Percentiles rank a stretch among this genome's conserved stretches.
Evolutionary conservation across 2,797 vertebrate species (phyloP).

Genomic region (Cossypha polioptera): DNA sequence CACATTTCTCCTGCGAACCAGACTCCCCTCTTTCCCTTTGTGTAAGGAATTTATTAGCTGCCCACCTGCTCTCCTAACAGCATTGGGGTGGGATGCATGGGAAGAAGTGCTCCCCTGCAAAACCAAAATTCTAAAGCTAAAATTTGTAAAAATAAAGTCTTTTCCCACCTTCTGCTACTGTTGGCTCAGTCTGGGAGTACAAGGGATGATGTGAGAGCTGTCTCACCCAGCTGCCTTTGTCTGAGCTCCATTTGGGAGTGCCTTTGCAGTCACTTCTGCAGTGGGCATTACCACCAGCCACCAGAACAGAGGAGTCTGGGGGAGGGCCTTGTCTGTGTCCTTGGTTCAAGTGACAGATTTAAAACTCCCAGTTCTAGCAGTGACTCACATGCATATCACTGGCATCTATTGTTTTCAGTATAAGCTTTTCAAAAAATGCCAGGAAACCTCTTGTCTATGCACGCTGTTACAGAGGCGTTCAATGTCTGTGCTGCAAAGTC

Average conservation of each 20-base stretch:
- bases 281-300: neutral
- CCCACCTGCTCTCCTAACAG: neutral
- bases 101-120: neutral
- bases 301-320: neutral
- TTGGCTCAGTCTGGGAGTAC: neutral
- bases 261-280: neutral
- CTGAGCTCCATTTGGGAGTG: neutral
- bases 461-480: rapidly evolving
- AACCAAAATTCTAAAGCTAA: neutral
- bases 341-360: neutral
- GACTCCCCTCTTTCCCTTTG: neutral
- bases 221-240: neutral
- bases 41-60: neutral
- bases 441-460: neutral
- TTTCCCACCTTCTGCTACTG: neutral
- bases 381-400: neutral
- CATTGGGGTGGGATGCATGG: neutral
- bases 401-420: neutral
- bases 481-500: neutral
- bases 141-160: neutral
- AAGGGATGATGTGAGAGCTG: neutral
- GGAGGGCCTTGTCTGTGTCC: neutral
- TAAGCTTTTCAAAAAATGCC: neutral
- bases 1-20: neutral
- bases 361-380: neutral